phyloP scores from a whole-genome alignment of 1,140 invertebrate genomes.

The Leguminivora glycinivorella region DNA sequence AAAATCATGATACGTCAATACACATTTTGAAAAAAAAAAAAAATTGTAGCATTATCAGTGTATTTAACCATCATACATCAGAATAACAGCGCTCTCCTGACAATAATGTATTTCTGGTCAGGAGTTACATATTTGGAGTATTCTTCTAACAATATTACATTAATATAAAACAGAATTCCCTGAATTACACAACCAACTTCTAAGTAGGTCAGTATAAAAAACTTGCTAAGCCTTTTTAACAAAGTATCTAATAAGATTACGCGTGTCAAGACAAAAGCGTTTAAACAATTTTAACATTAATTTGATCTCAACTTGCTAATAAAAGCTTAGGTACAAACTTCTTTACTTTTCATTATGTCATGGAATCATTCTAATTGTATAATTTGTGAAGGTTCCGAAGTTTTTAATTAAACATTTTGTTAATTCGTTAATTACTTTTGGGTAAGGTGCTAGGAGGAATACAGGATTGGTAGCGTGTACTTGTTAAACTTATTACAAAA shows the following conservation, averaged over 20 bases:
- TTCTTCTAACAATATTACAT: too few relatives aligned
- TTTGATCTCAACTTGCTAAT: background rate
- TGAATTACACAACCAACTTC: too few relatives aligned
- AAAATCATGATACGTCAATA: too few relatives aligned
- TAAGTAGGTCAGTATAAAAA: background rate
- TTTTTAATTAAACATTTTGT: constrained; percentile 10
- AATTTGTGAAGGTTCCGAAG: constrained; percentile 4
- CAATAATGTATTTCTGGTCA: too few relatives aligned
- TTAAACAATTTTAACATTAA: constrained; percentile 21
- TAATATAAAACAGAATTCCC: background rate
- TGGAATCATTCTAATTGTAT: constrained; percentile 17
- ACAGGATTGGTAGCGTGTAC: background rate
- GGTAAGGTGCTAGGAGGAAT: background rate
- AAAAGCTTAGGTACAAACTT: constrained; percentile 18
- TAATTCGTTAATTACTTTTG: constrained; percentile 14
- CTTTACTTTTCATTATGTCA: constrained; percentile 18
- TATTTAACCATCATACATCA: too few relatives aligned
- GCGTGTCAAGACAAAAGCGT: background rate
- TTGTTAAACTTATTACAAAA: background rate
- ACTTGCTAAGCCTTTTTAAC: background rate
- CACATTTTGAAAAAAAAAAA: too few relatives aligned
- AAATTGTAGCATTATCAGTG: too few relatives aligned
- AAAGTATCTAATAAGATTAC: constrained; percentile 14
- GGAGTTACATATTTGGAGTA: too few relatives aligned
- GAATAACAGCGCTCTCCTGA: too few relatives aligned